These are phyloP conservation scores for Parus major DNA, from an alignment of 2,113 vertebrate genomes.

Conservation along the genomic window DNA sequence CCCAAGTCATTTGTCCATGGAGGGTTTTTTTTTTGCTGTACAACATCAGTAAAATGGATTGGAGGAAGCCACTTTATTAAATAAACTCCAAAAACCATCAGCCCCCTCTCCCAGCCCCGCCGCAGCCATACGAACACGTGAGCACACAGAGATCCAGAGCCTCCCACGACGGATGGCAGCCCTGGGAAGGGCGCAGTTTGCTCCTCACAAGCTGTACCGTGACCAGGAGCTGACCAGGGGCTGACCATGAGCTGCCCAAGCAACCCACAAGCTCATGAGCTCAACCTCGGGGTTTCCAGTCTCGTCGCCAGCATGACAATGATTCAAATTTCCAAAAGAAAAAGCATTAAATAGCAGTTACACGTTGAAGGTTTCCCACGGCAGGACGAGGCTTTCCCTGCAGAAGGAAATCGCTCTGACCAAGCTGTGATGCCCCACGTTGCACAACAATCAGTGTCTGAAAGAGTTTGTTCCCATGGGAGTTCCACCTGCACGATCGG, in stretches of 20 bases:
- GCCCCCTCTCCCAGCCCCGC: neutral
- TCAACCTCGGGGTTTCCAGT: neutral
- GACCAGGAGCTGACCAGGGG: neutral
- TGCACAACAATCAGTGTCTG: neutral
- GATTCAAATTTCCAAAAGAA: slow-evolving; percentile 27
- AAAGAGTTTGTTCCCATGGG: slow-evolving; percentile 49
- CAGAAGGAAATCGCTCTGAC: neutral
- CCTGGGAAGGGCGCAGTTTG: neutral
- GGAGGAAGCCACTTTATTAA: slow-evolving; percentile 36
- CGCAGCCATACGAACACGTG: rapidly evolving
- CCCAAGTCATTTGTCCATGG: neutral
- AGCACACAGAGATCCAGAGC: neutral
- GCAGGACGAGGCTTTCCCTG: slow-evolving; percentile 24
- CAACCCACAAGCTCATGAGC: neutral
- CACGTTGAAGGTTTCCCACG: slow-evolving; percentile 5
- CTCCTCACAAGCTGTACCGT: neutral
- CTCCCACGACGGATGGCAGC: neutral
- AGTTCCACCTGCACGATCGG: slow-evolving; percentile 61
- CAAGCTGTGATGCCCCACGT: neutral
- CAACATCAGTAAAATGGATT: neutral
- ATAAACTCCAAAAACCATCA: neutral
- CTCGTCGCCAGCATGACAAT: neutral
- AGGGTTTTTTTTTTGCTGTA: neutral
- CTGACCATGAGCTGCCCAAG: neutral
- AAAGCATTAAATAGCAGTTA: slow-evolving; percentile 10